These are phyloP conservation scores for Rhinophrynus dorsalis DNA, from an alignment of 2,797 vertebrate species.

Conservation along the genomic window DNA sequence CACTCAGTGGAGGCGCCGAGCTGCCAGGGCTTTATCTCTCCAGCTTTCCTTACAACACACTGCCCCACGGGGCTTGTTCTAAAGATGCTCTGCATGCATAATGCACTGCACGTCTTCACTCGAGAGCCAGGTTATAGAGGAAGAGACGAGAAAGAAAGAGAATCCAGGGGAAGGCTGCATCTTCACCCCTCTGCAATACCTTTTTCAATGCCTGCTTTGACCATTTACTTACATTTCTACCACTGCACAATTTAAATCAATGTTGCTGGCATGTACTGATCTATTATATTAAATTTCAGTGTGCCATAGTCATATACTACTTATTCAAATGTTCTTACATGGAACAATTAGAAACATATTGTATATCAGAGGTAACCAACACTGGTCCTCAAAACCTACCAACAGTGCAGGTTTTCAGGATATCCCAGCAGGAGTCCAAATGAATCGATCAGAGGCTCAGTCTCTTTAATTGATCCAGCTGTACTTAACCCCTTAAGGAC, in stretches of 20 bases:
- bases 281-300: neutral
- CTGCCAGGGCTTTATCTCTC: constrained; percentile 26
- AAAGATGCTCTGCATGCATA: constrained; percentile 36
- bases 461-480: too few relatives aligned
- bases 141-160: neutral
- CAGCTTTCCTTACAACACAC: constrained; percentile 35
- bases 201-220: neutral
- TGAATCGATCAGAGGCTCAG: too few relatives aligned
- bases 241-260: neutral
- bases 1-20: constrained; percentile 22
- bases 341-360: neutral
- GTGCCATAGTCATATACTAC: neutral
- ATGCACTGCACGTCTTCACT: constrained; percentile 40
- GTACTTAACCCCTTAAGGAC: too few relatives aligned
- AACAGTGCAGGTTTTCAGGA: too few relatives aligned
- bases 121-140: constrained; percentile 30
- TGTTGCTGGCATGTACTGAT: neutral
- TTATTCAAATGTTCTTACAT: neutral
- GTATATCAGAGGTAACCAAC: too few relatives aligned
- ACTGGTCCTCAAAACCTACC: too few relatives aligned
- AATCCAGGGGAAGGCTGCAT: neutral
- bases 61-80: constrained; percentile 45
- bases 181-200: neutral
- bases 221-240: neutral
- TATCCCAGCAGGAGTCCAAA: too few relatives aligned